A percentile compares a stretch with the other conserved stretches of the same genome.
phyloP scores from a whole-genome alignment of 2,888 invertebrate genomes.

The Agrochola macilenta region DNA sequence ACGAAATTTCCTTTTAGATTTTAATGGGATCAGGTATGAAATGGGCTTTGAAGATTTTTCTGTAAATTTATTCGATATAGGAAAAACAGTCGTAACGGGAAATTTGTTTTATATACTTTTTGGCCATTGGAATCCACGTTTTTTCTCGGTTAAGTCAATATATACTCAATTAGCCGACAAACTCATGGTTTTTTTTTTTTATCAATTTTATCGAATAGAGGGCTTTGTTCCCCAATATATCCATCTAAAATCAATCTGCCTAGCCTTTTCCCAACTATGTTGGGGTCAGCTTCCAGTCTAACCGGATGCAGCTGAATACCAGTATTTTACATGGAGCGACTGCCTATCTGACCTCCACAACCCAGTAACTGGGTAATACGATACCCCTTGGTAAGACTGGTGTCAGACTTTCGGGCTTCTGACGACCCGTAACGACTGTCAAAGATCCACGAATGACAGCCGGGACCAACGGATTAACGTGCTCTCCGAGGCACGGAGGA shows the following conservation, averaged over 20 bases:
- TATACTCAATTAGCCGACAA: background rate
- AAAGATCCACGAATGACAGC: no score
- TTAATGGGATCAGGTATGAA: slow-evolving; percentile 43
- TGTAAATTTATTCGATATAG: slow-evolving; percentile 28
- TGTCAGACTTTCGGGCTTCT: no score
- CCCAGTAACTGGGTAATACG: no score
- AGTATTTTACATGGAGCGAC: no score
- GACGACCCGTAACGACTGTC: no score
- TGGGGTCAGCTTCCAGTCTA: no score
- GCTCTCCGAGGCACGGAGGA: no score
- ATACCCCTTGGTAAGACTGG: no score
- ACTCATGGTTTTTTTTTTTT: background rate
- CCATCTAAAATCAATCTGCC: background rate
- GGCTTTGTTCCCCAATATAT: background rate
- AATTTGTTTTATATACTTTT: background rate
- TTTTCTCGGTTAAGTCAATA: background rate
- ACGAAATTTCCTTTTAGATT: slow-evolving; percentile 42
- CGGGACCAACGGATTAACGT: no score
- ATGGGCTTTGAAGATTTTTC: slow-evolving; percentile 31
- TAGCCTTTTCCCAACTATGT: no score
- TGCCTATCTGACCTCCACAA: no score
- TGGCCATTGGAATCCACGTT: background rate
- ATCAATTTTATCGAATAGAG: background rate
- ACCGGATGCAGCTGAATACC: no score
- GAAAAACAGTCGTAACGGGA: background rate